Conservation (phyloP, 2,888 invertebrate species). For the Sthenelais limicola region DNA sequence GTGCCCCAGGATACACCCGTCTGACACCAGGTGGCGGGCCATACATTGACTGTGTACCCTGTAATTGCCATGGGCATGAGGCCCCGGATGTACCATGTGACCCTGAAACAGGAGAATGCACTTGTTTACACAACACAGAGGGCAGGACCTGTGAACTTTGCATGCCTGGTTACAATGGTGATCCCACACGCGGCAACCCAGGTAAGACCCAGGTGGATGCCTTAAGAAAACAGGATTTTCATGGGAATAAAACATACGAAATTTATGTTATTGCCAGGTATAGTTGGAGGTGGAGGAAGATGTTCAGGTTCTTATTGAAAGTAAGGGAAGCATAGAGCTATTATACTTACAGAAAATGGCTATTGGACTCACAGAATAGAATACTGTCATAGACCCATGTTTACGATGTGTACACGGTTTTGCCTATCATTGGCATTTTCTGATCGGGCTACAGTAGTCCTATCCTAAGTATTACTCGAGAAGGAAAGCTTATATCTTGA, state of each 20-base stretch:
- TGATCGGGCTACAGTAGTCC: too few relatives aligned
- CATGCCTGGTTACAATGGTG: conserved; percentile 92
- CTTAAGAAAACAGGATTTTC: not conserved
- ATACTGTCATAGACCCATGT: too few relatives aligned
- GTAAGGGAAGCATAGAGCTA: too few relatives aligned
- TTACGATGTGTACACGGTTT: too few relatives aligned
- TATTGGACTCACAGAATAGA: too few relatives aligned
- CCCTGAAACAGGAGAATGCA: conserved; percentile 77
- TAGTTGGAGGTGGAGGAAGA: too few relatives aligned
- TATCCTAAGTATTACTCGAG: too few relatives aligned
- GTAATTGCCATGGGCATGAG: conserved; percentile 91
- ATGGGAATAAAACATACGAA: not conserved
- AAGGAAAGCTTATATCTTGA: too few relatives aligned
- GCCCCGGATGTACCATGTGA: conserved; percentile 49
- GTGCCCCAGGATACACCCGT: conserved; percentile 92
- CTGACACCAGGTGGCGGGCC: conserved; percentile 90
- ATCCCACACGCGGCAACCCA: conserved; percentile 85
- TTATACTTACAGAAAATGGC: too few relatives aligned
- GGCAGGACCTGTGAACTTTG: conserved; percentile 85
- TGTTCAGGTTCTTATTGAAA: too few relatives aligned
- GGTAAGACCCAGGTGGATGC: too few relatives aligned
- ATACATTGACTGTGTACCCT: conserved; percentile 92
- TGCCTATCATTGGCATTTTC: too few relatives aligned
- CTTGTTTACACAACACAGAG: conserved; percentile 92
- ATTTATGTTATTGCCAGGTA: not conserved